These are phyloP conservation scores for Phasianus colchicus DNA, from an alignment of 2,113 vertebrate species.

Conservation along the genomic window DNA sequence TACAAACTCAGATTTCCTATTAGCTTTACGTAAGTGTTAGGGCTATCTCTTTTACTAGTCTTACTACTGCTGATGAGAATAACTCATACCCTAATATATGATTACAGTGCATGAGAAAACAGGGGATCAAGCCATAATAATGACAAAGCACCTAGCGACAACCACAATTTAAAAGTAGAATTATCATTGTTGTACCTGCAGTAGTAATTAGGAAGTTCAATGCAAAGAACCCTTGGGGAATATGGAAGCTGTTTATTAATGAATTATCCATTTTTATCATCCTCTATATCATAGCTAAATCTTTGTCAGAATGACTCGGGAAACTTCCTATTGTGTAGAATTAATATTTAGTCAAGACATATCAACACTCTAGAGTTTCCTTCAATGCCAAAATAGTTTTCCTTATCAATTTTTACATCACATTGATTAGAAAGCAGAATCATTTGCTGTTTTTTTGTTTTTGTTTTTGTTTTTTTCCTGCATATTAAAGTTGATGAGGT, in stretches of 20 bases:
- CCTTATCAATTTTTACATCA: not conserved
- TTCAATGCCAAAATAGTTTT: not conserved
- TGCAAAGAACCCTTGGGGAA: not conserved
- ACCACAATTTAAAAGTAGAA: not conserved
- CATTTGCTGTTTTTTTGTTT: not conserved
- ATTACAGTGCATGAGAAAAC: not conserved
- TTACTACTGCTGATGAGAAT: not conserved
- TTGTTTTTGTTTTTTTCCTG: not conserved
- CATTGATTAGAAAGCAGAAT: not conserved
- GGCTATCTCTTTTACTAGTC: not conserved
- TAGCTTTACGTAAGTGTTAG: not conserved
- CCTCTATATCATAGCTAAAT: not conserved
- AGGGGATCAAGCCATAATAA: not conserved
- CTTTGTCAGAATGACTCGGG: not conserved
- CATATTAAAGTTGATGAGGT: not conserved
- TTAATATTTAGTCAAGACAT: not conserved
- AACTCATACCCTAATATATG: not conserved
- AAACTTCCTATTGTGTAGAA: not conserved
- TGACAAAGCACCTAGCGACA: not conserved
- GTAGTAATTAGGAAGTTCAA: not conserved
- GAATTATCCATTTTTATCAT: not conserved
- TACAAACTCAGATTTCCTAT: not conserved
- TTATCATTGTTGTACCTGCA: rapidly evolving
- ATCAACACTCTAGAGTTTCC: not conserved
- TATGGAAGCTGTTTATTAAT: not conserved